Evolutionary conservation across 2,888 invertebrate species (phyloP), one percentile per base, ranked within the genome.

Genomic region (Campoletis raptor): DNA sequence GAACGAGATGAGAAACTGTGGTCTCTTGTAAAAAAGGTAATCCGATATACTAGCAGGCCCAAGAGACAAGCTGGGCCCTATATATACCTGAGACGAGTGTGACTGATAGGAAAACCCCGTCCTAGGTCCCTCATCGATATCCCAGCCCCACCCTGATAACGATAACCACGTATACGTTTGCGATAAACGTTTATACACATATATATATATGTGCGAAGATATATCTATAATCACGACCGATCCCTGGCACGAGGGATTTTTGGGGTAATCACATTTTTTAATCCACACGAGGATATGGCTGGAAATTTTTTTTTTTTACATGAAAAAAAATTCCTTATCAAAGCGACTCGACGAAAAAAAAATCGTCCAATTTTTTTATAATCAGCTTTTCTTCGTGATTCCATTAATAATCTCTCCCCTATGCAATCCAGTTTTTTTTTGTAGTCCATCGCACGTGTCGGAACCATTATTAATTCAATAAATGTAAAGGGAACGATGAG

Each of bases 91-190:
- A 89, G 91, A 91, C 91, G 91, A 89, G 87, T 48, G 78, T 80
- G 83, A 90, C 93, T 93, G 94, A 93, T 94, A 94, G 92, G 91
- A 90, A 92, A 91, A 91, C 91, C 92, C 91, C 91, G 91, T 92
- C 90, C 91, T 90, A 91, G 91, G 91, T 92, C 91, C 90, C 91
- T 92, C 93, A 92, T 93, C 93, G 94, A 93, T 94, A 94, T 92
- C 93, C 90, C 89, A 92, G 93, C 93, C 93, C 93, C 93, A 92
- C 94, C 94, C 93, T 92, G 91, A 91, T 91, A 92, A 91, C 92
- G 93, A 92, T 92, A 92, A 91, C 89, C 85, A 91, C 90, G 91
- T 89, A 88, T 82, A 90, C 80, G 86, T 85, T 79, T 81, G 86
- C 87, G 92, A 92, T 90, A 91, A 89, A 90, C 88, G 89, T 48